phyloP scores from a whole-genome alignment of 2,888 invertebrate genomes.

The Athalia circularis region DNA sequence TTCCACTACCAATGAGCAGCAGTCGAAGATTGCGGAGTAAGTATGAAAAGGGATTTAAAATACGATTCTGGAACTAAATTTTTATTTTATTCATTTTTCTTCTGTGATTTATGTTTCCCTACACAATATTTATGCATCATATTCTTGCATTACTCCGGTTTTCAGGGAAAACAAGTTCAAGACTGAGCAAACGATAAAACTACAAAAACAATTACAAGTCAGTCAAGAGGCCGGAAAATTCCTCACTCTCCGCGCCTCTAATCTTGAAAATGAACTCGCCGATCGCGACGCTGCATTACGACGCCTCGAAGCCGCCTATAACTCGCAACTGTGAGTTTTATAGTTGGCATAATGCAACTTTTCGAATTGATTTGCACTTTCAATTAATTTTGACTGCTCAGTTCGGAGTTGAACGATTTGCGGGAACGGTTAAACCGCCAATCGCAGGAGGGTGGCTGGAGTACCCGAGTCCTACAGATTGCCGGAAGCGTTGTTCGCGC shows the following conservation, averaged over 20 bases:
- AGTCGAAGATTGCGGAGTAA: constrained; percentile 24
- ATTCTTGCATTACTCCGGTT: no score
- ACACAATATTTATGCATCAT: no score
- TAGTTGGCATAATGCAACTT: no score
- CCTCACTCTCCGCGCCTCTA: constrained; percentile 55
- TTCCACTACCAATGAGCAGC: constrained; percentile 59
- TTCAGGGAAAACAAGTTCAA: constrained; percentile 54
- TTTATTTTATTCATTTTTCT: neutral
- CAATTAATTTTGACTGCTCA: constrained; percentile 23
- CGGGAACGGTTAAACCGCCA: constrained; percentile 62
- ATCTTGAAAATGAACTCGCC: constrained; percentile 61
- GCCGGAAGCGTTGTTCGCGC: constrained; percentile 68
- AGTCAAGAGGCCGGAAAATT: constrained; percentile 59
- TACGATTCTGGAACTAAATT: neutral
- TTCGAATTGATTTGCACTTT: no score
- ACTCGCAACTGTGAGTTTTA: constrained; percentile 60
- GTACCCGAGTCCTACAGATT: constrained; percentile 66
- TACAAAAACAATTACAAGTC: constrained; percentile 58
- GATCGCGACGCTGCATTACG: constrained; percentile 64
- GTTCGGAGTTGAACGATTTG: constrained; percentile 63
- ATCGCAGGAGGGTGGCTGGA: constrained; percentile 66
- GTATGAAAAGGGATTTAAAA: neutral
- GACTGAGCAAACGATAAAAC: constrained; percentile 57
- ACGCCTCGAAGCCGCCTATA: constrained; percentile 63
- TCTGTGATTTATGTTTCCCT: no score